Evolutionary conservation across 2,113 vertebrate genomes (phyloP).

Genomic region (Porphyrio hochstetteri): DNA sequence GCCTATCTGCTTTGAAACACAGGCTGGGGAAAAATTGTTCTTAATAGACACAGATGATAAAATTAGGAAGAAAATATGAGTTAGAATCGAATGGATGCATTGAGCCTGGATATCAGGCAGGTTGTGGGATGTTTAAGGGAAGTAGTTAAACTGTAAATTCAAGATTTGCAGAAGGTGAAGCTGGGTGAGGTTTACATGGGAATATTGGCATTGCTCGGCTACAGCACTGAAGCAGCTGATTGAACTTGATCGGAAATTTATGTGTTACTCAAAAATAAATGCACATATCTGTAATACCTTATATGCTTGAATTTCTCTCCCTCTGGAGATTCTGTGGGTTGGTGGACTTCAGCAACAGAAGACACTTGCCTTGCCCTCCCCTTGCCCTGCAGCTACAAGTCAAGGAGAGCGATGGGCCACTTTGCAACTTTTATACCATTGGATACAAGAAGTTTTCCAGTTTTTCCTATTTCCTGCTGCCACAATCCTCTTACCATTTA

Average conservation of each 20-base stretch:
- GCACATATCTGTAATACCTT: not conserved
- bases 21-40: not conserved
- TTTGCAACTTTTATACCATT: not conserved
- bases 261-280: conserved; percentile 4
- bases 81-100: not conserved
- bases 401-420: not conserved
- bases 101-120: conserved; percentile 9
- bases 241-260: not conserved
- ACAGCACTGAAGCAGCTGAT: not conserved
- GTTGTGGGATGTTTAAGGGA: conserved; percentile 13
- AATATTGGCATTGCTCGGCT: not conserved
- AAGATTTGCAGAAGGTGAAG: not conserved
- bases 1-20: not conserved
- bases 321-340: not conserved
- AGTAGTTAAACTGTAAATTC: not conserved
- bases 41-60: conserved; percentile 4
- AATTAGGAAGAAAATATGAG: conserved; percentile 10
- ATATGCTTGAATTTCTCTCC: not conserved
- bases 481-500: not conserved
- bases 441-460: not conserved
- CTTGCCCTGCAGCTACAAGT: not conserved
- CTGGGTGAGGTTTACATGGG: not conserved
- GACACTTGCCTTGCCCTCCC: not conserved
- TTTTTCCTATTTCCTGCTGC: not conserved
- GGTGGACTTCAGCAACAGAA: not conserved